phyloP scores from a whole-genome alignment of 2,113 vertebrate genomes.

The Smithornis capensis region DNA sequence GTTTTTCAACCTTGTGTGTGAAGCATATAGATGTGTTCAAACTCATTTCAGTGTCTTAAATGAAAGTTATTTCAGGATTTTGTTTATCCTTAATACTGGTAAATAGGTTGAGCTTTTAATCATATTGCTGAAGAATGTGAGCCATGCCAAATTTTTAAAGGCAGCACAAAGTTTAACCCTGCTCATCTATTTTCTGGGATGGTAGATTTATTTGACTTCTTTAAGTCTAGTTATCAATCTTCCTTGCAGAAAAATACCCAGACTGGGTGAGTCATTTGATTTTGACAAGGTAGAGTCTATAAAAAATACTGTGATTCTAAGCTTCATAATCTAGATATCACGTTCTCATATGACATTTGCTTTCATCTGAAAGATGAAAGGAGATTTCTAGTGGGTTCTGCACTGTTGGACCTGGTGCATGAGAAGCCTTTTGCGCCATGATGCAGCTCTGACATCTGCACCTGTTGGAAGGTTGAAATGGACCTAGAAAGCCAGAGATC shows the following conservation, averaged over 20 bases:
- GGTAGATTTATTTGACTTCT: neutral
- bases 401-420: fast-evolving
- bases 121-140: neutral
- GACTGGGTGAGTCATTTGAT: neutral
- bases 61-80: neutral
- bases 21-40: neutral
- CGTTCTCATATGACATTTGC: neutral
- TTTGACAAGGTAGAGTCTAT: neutral
- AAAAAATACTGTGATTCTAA: neutral
- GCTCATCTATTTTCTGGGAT: neutral
- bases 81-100: neutral
- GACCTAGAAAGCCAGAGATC: neutral
- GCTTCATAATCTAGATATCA: neutral
- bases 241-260: neutral
- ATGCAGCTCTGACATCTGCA: fast-evolving
- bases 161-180: neutral
- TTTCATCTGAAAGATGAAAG: neutral
- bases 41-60: neutral
- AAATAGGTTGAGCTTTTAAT: neutral
- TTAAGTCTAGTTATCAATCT: neutral
- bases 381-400: neutral
- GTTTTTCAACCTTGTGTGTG: neutral
- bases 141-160: neutral
- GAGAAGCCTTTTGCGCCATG: neutral
- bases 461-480: neutral